Conservation (phyloP, 2,888 invertebrate genomes). For the Achlya flavicornis region DNA sequence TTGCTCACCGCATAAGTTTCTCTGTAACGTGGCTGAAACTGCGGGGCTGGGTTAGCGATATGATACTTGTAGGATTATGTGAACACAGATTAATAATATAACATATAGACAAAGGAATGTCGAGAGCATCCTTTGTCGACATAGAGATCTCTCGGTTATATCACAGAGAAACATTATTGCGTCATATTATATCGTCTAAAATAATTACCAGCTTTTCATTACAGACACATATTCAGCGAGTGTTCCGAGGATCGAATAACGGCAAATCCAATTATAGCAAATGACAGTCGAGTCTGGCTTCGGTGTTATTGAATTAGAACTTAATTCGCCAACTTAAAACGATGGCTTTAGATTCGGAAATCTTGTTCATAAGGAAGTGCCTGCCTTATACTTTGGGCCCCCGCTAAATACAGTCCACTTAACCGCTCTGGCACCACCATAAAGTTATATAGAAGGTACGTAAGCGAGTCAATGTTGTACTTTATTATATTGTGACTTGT, state of each 20-base stretch:
- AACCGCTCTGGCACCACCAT: too few relatives aligned
- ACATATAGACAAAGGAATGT: neutral
- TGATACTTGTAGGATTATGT: too few relatives aligned
- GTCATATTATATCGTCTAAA: neutral
- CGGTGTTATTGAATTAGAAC: neutral
- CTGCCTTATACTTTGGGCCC: too few relatives aligned
- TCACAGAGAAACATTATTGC: neutral
- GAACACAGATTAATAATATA: neutral
- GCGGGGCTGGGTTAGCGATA: too few relatives aligned
- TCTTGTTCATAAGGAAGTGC: neutral
- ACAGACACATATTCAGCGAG: neutral
- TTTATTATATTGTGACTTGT: too few relatives aligned
- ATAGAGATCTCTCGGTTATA: neutral
- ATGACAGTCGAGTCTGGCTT: conserved; percentile 3
- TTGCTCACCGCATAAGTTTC: too few relatives aligned
- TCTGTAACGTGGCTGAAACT: too few relatives aligned
- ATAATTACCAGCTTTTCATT: conserved; percentile 5
- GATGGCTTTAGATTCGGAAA: neutral
- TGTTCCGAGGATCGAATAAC: neutral
- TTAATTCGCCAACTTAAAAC: neutral
- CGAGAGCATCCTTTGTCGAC: neutral
- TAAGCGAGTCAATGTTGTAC: too few relatives aligned
- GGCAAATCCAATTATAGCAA: neutral
- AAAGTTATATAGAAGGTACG: too few relatives aligned
- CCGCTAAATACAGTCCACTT: too few relatives aligned